These are phyloP conservation scores for Tichodroma muraria DNA, from an alignment of 2,113 vertebrate species.

Conservation along the genomic window DNA sequence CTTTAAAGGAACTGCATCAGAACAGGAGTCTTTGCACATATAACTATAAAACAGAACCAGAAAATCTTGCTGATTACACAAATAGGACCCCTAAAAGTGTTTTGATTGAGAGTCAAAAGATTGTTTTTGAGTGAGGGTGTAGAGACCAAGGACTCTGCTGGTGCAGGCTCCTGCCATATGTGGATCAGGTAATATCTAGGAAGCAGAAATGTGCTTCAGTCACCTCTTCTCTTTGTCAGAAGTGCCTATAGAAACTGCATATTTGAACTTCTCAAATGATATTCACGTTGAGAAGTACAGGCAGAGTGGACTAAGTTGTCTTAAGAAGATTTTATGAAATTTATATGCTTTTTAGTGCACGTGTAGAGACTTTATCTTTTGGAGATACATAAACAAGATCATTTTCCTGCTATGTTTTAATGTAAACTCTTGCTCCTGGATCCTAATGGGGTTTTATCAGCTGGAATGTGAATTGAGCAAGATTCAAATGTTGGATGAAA, in stretches of 20 bases:
- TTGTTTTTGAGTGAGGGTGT: not conserved
- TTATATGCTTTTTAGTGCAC: not conserved
- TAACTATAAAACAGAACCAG: not conserved
- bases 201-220: not conserved
- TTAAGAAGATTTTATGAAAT: not conserved
- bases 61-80: not conserved
- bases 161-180: not conserved
- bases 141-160: not conserved
- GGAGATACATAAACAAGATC: not conserved
- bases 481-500: constrained; percentile 43
- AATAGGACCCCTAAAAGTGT: not conserved
- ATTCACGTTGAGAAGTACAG: not conserved
- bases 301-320: not conserved
- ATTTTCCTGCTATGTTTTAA: not conserved
- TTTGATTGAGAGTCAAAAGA: not conserved
- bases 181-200: not conserved
- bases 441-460: constrained; percentile 32
- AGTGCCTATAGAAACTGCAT: not conserved
- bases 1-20: not conserved
- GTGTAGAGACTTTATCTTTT: not conserved
- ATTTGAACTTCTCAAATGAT: not conserved
- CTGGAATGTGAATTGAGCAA: constrained; percentile 71
- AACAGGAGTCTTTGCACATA: not conserved
- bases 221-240: not conserved
- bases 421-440: not conserved